Evolutionary conservation across 2,888 invertebrate species (phyloP).

Genomic region (Spatulosminthurus flaviceps): DNA sequence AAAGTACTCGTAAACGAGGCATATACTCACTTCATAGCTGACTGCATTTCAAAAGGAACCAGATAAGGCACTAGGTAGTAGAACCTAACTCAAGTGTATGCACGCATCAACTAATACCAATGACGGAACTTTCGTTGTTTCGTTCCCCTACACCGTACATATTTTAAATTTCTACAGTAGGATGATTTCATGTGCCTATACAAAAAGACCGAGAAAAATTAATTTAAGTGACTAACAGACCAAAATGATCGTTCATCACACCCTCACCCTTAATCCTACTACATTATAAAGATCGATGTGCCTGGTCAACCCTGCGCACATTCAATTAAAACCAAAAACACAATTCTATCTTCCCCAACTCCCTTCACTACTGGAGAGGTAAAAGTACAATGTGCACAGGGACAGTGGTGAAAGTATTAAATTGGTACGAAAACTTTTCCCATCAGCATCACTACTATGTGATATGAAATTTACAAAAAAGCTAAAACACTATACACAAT

Average conservation of each 20-base stretch:
- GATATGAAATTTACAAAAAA: not conserved
- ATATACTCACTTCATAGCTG: too few species aligned
- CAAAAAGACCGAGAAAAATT: not conserved
- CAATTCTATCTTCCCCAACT: not conserved
- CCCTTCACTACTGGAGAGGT: not conserved
- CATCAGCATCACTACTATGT: constrained; percentile 19
- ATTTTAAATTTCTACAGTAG: too few species aligned
- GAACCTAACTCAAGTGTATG: too few species aligned
- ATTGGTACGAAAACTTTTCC: constrained; percentile 28
- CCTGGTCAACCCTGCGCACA: constrained; percentile 7
- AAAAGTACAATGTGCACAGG: not conserved
- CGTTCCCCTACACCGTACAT: too few species aligned
- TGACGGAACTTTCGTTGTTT: too few species aligned
- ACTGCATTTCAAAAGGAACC: too few species aligned
- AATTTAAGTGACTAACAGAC: not conserved
- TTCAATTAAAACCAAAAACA: constrained; percentile 20
- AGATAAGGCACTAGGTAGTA: too few species aligned
- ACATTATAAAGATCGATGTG: not conserved
- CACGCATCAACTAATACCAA: too few species aligned
- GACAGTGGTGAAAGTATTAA: constrained; percentile 16
- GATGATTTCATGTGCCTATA: not conserved
- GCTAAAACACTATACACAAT: not conserved
- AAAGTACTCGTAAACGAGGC: too few species aligned
- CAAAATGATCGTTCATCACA: not conserved
- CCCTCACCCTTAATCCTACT: not conserved